These are phyloP conservation scores for Drosophila ohnishii DNA, from an alignment of 1,140 invertebrate genomes.

Conservation along the genomic window DNA sequence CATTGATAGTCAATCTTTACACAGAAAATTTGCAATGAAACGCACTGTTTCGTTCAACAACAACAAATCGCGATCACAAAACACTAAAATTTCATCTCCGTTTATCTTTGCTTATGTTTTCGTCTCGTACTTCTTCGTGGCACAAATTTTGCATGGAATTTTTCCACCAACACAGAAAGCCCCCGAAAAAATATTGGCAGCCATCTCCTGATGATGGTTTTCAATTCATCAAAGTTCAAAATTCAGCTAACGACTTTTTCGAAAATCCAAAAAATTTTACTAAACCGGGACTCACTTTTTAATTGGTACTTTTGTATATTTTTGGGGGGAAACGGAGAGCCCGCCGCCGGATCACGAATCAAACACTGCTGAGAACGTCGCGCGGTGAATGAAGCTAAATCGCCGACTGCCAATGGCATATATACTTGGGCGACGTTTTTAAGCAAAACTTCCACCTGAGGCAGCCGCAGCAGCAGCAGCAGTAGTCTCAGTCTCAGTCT, in stretches of 20 bases:
- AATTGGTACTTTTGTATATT: not conserved
- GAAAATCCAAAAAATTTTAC: conserved; percentile 24
- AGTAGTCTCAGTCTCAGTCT: conserved; percentile 9
- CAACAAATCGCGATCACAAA: conserved; percentile 33
- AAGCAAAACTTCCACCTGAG: conserved; percentile 57
- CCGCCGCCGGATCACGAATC: conserved; percentile 15
- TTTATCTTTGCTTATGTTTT: conserved; percentile 33
- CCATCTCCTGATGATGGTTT: not conserved
- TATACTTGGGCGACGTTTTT: conserved; percentile 60
- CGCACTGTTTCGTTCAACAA: conserved; percentile 2
- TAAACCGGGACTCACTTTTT: conserved; percentile 36
- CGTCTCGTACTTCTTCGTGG: conserved; percentile 40
- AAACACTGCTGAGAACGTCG: conserved; percentile 69
- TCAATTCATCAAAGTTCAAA: not conserved
- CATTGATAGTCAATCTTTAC: not conserved
- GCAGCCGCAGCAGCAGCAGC: conserved; percentile 29
- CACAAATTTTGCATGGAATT: conserved; percentile 58
- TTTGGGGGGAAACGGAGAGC: conserved; percentile 5
- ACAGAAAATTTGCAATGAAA: conserved; percentile 3
- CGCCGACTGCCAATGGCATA: conserved; percentile 73
- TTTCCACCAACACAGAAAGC: conserved; percentile 39
- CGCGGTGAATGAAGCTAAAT: conserved; percentile 76
- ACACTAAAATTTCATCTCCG: conserved; percentile 24
- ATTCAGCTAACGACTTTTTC: not conserved
- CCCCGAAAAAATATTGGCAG: conserved; percentile 3